Percentiles rank a stretch among this genome's conserved stretches.
Conservation (phyloP, 2,888 invertebrate genomes). For the Agonopterix subpropinquella region DNA sequence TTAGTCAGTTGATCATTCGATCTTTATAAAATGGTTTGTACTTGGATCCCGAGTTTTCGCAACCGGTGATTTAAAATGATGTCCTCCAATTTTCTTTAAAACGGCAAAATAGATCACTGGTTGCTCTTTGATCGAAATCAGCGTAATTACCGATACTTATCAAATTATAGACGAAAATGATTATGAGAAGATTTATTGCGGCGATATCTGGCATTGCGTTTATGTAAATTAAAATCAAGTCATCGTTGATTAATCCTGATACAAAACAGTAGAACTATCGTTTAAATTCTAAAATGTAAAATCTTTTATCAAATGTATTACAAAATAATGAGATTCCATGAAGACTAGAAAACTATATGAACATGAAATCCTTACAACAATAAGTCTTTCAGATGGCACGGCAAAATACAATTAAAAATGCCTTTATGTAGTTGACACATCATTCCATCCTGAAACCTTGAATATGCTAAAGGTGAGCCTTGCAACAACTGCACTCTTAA, state of each 20-base stretch:
- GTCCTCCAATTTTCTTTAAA: neutral
- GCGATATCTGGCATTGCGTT: conserved; percentile 44
- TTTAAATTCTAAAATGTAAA: conserved; percentile 43
- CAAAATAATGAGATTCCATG: conserved; percentile 71
- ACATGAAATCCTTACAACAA: conserved; percentile 73
- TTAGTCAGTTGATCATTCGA: neutral
- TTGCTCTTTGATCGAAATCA: conserved; percentile 16
- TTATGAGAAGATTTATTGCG: conserved; percentile 28
- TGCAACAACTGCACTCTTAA: no score
- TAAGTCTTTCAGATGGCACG: conserved; percentile 73
- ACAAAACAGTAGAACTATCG: conserved; percentile 47
- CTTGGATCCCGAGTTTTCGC: neutral
- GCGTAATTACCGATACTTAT: conserved; percentile 18
- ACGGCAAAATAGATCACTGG: no score
- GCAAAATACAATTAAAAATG: conserved; percentile 69
- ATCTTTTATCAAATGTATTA: conserved; percentile 52
- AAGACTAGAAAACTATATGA: conserved; percentile 74
- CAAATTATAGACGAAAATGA: conserved; percentile 18
- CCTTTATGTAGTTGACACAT: conserved; percentile 45
- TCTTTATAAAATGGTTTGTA: neutral
- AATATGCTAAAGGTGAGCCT: no score
- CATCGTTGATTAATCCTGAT: conserved; percentile 33
- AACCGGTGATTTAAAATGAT: neutral
- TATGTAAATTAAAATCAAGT: conserved; percentile 24
- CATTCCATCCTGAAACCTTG: no score